Evolutionary conservation across 2,797 vertebrate species (phyloP).

Genomic region (Xiphophorus birchmanni): DNA sequence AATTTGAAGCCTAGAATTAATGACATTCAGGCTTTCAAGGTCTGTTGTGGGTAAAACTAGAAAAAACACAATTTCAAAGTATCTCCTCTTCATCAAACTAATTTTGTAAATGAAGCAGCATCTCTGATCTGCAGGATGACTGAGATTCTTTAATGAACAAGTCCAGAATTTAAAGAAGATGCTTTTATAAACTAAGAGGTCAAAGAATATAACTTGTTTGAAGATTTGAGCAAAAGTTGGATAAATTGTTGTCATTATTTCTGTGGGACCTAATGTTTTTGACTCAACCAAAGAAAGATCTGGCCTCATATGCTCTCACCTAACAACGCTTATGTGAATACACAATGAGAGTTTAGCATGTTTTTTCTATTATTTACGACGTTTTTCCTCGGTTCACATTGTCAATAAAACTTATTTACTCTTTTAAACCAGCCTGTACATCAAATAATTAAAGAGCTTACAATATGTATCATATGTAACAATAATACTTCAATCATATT

Average conservation of each 20-base stretch:
- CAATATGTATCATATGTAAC: conserved; percentile 19
- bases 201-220: not conserved
- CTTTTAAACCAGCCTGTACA: conserved; percentile 54
- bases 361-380: conserved; percentile 13
- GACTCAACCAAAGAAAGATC: not conserved
- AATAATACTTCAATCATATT: conserved; percentile 33
- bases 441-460: conserved; percentile 16
- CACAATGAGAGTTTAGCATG: conserved; percentile 25
- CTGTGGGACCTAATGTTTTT: not conserved
- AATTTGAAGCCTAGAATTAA: not conserved
- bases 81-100: not conserved
- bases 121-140: not conserved
- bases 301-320: conserved; percentile 1
- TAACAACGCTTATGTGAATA: not conserved
- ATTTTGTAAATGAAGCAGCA: not conserved
- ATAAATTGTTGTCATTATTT: not conserved
- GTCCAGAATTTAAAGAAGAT: not conserved
- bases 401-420: conserved; percentile 58
- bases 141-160: not conserved
- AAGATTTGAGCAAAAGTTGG: not conserved
- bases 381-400: conserved; percentile 26
- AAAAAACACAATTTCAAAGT: not conserved
- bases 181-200: not conserved
- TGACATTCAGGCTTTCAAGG: not conserved
- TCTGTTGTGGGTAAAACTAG: not conserved